Evolutionary conservation across 2,113 vertebrate species (phyloP).

Genomic region (Romanogobio albipinnatus): DNA sequence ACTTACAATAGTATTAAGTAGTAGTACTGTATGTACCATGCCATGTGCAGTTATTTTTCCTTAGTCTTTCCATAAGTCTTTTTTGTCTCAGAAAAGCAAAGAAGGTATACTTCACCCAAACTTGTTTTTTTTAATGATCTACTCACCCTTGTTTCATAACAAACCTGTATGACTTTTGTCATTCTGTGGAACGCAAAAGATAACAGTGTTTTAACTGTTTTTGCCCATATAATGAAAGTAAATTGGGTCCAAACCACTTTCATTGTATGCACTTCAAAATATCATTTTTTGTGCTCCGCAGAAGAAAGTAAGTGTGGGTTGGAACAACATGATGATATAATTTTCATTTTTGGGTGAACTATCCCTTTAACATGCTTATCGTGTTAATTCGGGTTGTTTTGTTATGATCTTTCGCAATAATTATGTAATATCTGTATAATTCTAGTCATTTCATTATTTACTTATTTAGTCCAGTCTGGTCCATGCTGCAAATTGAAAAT

Average conservation of each 20-base stretch:
- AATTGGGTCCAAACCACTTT: not conserved
- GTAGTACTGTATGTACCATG: not conserved
- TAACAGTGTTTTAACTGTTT: not conserved
- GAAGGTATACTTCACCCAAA: not conserved
- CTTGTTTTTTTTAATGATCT: not conserved
- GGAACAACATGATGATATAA: not conserved
- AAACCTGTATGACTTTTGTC: no score
- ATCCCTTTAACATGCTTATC: not conserved
- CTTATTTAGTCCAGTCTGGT: not conserved
- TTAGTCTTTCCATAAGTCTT: not conserved
- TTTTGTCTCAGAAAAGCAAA: not conserved
- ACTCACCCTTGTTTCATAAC: not conserved
- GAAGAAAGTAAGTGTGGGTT: not conserved
- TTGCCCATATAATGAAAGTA: not conserved
- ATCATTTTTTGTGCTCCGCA: no score
- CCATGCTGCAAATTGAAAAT: slow-evolving; percentile 52
- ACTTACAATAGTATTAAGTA: not conserved
- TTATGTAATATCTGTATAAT: slow-evolving; percentile 12
- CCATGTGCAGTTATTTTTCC: not conserved
- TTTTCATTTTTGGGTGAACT: not conserved
- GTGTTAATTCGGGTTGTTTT: not conserved
- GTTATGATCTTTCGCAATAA: slow-evolving; percentile 13
- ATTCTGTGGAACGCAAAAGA: no score
- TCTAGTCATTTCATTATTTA: slow-evolving; percentile 18
- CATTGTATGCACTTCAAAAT: no score